Percentiles rank a stretch among this genome's conserved stretches.
Evolutionary conservation across 2,888 invertebrate species (phyloP).

Genomic region (Camptogramma bilineatum): DNA sequence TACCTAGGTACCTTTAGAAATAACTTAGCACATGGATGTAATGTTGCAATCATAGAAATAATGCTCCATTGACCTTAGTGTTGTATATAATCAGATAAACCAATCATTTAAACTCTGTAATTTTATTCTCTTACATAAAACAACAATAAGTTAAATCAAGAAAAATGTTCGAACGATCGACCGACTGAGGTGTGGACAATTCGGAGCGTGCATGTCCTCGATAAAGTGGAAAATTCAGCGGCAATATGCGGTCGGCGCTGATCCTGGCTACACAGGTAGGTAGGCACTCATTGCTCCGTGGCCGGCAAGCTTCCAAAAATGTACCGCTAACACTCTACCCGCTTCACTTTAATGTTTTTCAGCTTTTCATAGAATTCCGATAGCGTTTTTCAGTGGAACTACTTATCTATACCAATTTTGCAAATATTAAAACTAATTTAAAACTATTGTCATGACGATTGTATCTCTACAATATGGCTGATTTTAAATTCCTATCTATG

Average conservation of each 20-base stretch:
- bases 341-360: constrained; percentile 10
- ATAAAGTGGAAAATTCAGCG: constrained; percentile 51
- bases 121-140: no score
- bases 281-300: constrained; percentile 19
- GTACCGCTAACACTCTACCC: constrained; percentile 24
- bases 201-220: constrained; percentile 40
- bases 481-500: no score
- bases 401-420: no score
- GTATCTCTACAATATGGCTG: no score
- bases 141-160: constrained; percentile 12
- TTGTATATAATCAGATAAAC: neutral
- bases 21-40: neutral
- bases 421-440: no score
- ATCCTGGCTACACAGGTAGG: constrained; percentile 48
- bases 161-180: constrained; percentile 19
- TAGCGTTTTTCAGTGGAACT: neutral
- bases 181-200: constrained; percentile 25
- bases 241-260: constrained; percentile 52
- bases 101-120: neutral
- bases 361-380: constrained; percentile 9
- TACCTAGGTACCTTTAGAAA: constrained; percentile 15
- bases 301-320: constrained; percentile 45
- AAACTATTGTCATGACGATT: no score
- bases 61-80: neutral
- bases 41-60: neutral